These are phyloP conservation scores for Xenus cinereus DNA, from an alignment of 2,113 vertebrate genomes.

Conservation along the genomic window DNA sequence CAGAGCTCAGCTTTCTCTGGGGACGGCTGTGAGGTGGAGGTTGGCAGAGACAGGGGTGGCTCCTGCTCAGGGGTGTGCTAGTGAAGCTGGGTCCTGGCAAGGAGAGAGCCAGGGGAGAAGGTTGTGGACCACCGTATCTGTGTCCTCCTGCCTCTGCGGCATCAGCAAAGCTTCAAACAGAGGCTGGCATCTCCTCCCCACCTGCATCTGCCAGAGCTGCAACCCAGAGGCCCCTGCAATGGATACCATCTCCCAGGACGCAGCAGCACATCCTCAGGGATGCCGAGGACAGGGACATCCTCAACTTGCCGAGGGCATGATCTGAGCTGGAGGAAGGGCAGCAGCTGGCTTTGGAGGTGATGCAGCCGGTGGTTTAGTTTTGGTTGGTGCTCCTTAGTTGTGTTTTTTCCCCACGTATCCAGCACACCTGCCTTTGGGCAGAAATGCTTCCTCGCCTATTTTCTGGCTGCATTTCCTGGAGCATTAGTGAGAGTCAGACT, in stretches of 20 bases:
- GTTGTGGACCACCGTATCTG: rapidly evolving
- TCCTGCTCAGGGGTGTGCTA: rapidly evolving
- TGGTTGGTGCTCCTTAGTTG: not conserved
- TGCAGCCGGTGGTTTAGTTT: not conserved
- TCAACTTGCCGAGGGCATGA: not conserved
- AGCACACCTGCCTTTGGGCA: not conserved
- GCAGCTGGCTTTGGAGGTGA: not conserved
- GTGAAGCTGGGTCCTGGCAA: not conserved
- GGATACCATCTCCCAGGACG: not conserved
- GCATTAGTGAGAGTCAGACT: not conserved
- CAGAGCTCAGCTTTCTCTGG: not conserved
- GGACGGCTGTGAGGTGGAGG: not conserved
- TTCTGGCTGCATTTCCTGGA: constrained; percentile 14
- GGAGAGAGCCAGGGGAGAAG: not conserved
- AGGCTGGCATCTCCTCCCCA: not conserved
- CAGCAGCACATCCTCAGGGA: not conserved
- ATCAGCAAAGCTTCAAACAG: not conserved
- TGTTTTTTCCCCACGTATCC: not conserved
- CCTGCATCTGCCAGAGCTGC: not conserved
- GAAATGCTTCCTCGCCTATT: not conserved
- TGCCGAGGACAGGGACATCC: not conserved
- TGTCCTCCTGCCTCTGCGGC: not conserved
- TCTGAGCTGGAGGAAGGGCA: not conserved
- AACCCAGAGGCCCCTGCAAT: not conserved
- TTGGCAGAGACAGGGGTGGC: not conserved